phyloP scores from a whole-genome alignment of 2,888 invertebrate species.

The Tipula helvola region DNA sequence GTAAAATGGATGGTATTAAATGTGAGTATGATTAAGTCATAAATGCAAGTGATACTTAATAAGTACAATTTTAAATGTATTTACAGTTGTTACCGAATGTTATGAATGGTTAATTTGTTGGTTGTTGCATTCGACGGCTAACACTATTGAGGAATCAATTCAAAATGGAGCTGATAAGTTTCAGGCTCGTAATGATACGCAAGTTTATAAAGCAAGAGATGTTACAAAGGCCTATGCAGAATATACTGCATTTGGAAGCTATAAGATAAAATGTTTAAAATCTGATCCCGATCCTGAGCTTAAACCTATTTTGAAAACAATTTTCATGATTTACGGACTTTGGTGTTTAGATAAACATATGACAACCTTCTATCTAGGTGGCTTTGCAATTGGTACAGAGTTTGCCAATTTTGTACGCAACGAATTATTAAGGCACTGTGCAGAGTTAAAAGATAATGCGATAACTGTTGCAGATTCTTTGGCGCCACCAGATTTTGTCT shows the following conservation, averaged over 20 bases:
- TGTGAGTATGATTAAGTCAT: conserved; percentile 23
- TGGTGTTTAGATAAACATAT: conserved; percentile 56
- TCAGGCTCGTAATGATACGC: conserved; percentile 63
- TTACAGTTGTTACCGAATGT: conserved; percentile 53
- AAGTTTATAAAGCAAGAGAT: conserved; percentile 66
- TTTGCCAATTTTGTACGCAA: conserved; percentile 51
- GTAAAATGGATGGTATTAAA: conserved; percentile 23
- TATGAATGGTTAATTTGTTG: conserved; percentile 80
- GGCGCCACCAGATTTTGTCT: conserved; percentile 78
- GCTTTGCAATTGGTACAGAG: conserved; percentile 38
- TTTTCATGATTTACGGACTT: conserved; percentile 44
- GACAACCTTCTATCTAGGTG: conserved; percentile 52
- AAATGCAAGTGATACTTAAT: not conserved
- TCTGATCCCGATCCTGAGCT: conserved; percentile 29
- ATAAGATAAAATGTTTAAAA: conserved; percentile 22
- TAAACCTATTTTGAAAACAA: conserved; percentile 36
- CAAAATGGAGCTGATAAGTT: conserved; percentile 52
- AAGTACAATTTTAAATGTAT: conserved; percentile 10
- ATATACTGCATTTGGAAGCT: conserved; percentile 40
- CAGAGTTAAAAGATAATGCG: conserved; percentile 56
- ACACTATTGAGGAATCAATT: conserved; percentile 43
- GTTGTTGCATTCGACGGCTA: conserved; percentile 56
- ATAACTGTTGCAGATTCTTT: conserved; percentile 72
- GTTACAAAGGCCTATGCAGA: conserved; percentile 70
- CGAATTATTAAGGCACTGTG: conserved; percentile 55